These are phyloP conservation scores for Pachypeltis micranthus DNA, from an alignment of 1,140 invertebrate species.

Conservation along the genomic window DNA sequence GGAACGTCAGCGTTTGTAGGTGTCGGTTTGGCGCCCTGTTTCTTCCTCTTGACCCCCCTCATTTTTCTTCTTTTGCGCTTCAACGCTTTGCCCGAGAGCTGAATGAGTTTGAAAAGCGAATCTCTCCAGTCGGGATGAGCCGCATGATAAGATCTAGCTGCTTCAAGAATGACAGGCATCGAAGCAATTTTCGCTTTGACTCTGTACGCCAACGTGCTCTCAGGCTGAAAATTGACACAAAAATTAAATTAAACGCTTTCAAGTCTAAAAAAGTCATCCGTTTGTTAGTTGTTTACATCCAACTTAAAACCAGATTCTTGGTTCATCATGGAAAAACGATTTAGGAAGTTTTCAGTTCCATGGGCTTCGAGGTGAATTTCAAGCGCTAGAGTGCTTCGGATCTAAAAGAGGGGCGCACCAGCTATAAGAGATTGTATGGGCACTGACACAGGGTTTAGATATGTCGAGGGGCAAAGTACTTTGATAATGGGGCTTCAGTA, in stretches of 20 bases:
- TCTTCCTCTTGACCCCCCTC: not conserved
- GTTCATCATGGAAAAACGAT: not conserved
- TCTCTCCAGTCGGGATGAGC: constrained; percentile 9
- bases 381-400: not conserved
- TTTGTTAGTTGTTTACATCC: no score
- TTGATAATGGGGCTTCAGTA: no score
- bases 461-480: no score
- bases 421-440: not conserved
- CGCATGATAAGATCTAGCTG: not conserved
- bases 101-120: not conserved
- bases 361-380: not conserved
- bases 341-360: not conserved
- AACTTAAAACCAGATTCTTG: not conserved
- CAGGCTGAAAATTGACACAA: not conserved
- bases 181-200: not conserved
- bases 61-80: constrained; percentile 8
- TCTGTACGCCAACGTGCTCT: constrained; percentile 4
- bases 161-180: not conserved
- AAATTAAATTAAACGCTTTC: constrained; percentile 2
- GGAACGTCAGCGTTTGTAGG: not conserved
- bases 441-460: not conserved
- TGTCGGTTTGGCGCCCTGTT: not conserved
- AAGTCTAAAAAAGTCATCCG: no score
- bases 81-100: not conserved
- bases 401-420: not conserved